Percentiles rank a stretch among this genome's conserved stretches.
Conservation (phyloP, 2,888 invertebrate genomes). For the Caenorhabditis virilis region DNA sequence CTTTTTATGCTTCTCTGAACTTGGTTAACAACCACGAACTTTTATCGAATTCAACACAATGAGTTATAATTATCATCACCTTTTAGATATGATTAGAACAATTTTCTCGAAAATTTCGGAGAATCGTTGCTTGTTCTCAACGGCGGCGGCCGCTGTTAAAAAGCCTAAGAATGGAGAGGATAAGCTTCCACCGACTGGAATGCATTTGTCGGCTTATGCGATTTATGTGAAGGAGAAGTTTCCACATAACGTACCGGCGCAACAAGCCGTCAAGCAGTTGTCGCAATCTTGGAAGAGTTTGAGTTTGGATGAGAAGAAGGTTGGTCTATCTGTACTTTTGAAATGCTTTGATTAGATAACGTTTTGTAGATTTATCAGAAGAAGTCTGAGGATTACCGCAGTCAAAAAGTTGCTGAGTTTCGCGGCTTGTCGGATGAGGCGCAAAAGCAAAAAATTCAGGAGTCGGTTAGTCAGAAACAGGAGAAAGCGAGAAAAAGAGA, state of each 20-base stretch:
- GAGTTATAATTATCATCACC: neutral
- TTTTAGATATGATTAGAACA: neutral
- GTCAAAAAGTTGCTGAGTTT: constrained; percentile 16
- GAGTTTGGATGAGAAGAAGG: constrained; percentile 9
- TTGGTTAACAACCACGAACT: neutral
- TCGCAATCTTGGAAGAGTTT: constrained; percentile 21
- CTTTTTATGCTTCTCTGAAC: neutral
- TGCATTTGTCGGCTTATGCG: constrained; percentile 19
- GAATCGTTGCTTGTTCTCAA: neutral
- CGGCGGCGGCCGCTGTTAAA: too few relatives aligned
- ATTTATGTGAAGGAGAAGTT: constrained; percentile 22
- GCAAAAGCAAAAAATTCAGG: constrained; percentile 11
- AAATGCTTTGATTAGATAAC: neutral
- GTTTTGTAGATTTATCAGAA: constrained; percentile 13
- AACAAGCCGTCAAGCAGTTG: constrained; percentile 11
- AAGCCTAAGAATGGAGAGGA: neutral
- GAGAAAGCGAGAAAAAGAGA: constrained; percentile 9
- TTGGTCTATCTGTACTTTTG: neutral
- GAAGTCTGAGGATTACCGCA: constrained; percentile 9
- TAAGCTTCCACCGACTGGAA: constrained; percentile 11
- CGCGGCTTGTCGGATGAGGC: constrained; percentile 11
- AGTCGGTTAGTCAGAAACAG: constrained; percentile 14
- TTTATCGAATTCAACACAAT: neutral
- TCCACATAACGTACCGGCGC: neutral
- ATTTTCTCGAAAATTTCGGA: neutral